Percentiles rank a stretch among this genome's conserved stretches.
Conservation (phyloP, 2,113 vertebrate genomes). For the Pseudorasbora parva region DNA sequence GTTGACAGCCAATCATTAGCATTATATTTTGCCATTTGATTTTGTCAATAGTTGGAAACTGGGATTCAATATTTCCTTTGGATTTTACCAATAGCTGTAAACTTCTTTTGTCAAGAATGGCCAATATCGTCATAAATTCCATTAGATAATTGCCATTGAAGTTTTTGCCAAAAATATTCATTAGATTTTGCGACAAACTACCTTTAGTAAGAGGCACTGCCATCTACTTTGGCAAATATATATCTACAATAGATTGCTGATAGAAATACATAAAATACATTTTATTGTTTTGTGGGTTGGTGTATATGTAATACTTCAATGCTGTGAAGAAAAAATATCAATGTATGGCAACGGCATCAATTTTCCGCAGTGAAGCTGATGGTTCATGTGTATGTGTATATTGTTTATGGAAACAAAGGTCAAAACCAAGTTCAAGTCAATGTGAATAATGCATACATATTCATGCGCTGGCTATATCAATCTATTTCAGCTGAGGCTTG, state of each 20-base stretch:
- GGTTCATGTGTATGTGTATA: conserved; percentile 26
- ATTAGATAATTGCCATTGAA: not conserved
- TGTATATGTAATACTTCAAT: not conserved
- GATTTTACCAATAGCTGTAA: too few species aligned
- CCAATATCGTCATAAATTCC: too few species aligned
- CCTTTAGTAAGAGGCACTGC: not conserved
- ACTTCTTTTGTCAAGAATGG: too few species aligned
- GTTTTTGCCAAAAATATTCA: not conserved
- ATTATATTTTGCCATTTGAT: too few species aligned
- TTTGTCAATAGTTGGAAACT: too few species aligned
- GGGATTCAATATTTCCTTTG: too few species aligned
- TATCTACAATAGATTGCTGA: not conserved
- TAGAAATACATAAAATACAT: not conserved
- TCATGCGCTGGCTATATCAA: conserved; percentile 71
- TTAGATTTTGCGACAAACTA: not conserved
- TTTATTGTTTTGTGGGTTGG: not conserved
- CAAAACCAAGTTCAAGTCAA: conserved; percentile 71
- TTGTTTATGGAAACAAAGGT: conserved; percentile 68
- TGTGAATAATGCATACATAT: conserved; percentile 70
- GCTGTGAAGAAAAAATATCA: not conserved
- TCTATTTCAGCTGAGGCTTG: conserved; percentile 62
- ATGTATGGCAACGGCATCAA: not conserved
- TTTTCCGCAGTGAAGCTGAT: conserved; percentile 12
- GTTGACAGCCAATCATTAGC: too few species aligned
- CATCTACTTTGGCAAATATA: not conserved